Evolutionary conservation across 2,888 invertebrate genomes (phyloP).

Genomic region (Neria commutata): DNA sequence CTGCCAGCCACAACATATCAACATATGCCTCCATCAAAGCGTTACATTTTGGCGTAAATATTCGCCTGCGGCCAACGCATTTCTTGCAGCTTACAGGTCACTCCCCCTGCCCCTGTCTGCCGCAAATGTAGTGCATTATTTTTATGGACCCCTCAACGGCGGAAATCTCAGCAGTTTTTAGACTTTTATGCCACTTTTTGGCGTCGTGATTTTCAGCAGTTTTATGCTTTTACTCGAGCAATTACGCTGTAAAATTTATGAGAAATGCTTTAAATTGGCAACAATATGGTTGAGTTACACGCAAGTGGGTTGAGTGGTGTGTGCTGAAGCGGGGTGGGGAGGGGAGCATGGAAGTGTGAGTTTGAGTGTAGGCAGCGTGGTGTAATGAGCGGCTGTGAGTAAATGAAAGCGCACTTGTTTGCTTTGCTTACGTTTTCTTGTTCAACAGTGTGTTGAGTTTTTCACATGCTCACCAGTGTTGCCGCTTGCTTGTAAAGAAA

Average conservation of each 20-base stretch:
- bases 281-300: constrained; percentile 53
- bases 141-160: constrained; percentile 18
- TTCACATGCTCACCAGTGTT: no score
- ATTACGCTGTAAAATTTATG: constrained; percentile 10
- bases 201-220: constrained; percentile 13
- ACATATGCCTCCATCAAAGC: constrained; percentile 4
- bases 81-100: no score
- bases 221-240: constrained; percentile 29
- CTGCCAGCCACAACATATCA: no score
- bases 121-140: no score
- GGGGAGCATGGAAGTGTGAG: no score
- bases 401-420: no score
- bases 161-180: background rate
- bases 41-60: constrained; percentile 11
- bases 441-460: no score
- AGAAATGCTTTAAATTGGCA: constrained; percentile 34
- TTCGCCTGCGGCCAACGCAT: constrained; percentile 18
- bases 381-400: no score
- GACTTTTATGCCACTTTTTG: constrained; percentile 16
- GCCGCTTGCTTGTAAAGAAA: no score
- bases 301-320: background rate
- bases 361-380: no score
- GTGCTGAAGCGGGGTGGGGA: no score
- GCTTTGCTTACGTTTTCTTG: no score
- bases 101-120: constrained; percentile 23